These are phyloP conservation scores for Neoitamus cyanurus DNA, from an alignment of 2,888 invertebrate species.

Conservation along the genomic window DNA sequence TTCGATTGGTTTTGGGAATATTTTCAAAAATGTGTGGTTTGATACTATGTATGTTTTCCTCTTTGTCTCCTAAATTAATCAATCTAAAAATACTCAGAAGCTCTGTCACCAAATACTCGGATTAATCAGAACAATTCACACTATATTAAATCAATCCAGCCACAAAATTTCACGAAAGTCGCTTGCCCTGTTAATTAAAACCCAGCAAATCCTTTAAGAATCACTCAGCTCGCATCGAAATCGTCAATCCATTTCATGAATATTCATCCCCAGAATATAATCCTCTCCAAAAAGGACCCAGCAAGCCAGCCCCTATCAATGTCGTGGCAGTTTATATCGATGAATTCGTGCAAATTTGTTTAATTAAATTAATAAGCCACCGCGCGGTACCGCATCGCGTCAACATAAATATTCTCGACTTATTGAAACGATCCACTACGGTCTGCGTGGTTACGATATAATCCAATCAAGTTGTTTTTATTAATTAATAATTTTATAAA, in stretches of 20 bases:
- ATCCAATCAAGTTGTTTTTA: not conserved
- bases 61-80: no score
- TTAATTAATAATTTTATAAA: not conserved
- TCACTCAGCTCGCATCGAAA: not conserved
- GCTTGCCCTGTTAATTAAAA: not conserved
- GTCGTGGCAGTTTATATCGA: not conserved
- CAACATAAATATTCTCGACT: not conserved
- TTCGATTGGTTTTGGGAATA: no score
- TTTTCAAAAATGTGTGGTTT: no score
- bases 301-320: not conserved
- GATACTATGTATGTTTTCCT: no score
- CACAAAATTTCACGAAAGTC: not conserved
- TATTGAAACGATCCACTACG: not conserved
- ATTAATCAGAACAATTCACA: no score
- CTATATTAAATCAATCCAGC: no score
- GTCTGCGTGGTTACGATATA: not conserved
- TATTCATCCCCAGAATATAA: not conserved
- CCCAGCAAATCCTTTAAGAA: not conserved
- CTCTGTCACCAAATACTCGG: no score
- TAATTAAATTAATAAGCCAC: not conserved
- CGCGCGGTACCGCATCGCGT: no score
- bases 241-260: not conserved
- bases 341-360: not conserved
- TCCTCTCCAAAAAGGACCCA: not conserved
- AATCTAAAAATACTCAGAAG: no score